Percentiles rank a stretch among this genome's conserved stretches.
Conservation (phyloP, 2,797 vertebrate genomes). For the Acropternis orthonyx region DNA sequence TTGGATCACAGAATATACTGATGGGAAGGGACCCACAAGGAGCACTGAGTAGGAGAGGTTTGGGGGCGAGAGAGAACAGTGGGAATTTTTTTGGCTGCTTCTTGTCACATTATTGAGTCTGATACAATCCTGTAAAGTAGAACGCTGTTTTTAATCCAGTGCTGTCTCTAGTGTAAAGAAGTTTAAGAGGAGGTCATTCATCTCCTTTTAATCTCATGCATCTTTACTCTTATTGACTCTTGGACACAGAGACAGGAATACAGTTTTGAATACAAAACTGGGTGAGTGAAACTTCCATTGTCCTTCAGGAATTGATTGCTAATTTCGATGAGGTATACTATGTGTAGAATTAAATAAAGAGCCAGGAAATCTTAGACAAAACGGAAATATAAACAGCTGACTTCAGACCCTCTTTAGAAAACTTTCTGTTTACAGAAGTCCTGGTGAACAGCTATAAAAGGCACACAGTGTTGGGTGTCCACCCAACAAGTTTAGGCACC, state of each 20-base stretch:
- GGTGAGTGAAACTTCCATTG: neutral
- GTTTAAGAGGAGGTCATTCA: neutral
- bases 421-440: neutral
- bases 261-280: neutral
- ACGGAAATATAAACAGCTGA: neutral
- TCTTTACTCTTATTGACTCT: neutral
- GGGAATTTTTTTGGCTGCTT: neutral
- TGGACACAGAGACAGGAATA: neutral
- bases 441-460: neutral
- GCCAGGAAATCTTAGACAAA: neutral
- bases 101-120: neutral
- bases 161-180: neutral
- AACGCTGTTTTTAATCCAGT: neutral
- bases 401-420: neutral
- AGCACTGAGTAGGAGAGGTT: neutral
- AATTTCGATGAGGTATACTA: neutral
- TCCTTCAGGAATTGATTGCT: neutral
- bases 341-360: neutral
- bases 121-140: neutral
- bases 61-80: neutral
- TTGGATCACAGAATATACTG: accelerated
- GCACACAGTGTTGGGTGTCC: neutral
- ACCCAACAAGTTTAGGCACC: neutral
- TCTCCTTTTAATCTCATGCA: neutral
- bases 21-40: neutral